Evolutionary conservation across 2,113 vertebrate genomes (phyloP), one percentile per base, ranked within the genome.

Genomic region (Rutilus rutilus): DNA sequence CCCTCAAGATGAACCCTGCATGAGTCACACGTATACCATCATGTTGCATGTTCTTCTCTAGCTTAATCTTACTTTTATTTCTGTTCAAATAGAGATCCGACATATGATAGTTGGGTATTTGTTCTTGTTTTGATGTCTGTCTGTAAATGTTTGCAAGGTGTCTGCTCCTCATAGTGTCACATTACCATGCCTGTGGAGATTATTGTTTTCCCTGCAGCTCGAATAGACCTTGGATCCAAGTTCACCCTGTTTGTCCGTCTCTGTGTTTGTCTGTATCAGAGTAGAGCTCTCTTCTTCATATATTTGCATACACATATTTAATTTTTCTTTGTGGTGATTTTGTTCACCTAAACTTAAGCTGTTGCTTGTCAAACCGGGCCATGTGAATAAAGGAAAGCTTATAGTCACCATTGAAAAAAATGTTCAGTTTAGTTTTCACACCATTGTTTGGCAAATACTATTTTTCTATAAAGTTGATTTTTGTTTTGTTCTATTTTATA

Each of bases 1-100:
- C 78, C 15, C 74, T 71, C 14, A 57, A 47, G 45, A 76, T 50
- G 50, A 89, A 71, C 75, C 88, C 78, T 92, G 92, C 91, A 93
- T 83, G 84, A 30, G 65, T 74, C 47, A 17, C 57, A 62, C 85
- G 17, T 52, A 45, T 54, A 17, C 77, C 15, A 17, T 85, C 82
- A 62, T 85, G 65, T 82, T 84, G 86, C 75, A 87, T 87, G 86
- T 86, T 85, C 59, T 52, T 23, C 17, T 50, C 6, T 39, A 36
- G n/a, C 25, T 65, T 79, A 87, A 89, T 87, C 86, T 88, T 42
- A 86, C 30, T 82, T 21, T 67, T 77, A 2, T 30, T 74, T 50
- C 17, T 30, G 65, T 78, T 15, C 7, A 52, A 21, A 75, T 85
- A 67, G 42, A 76, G 45, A 42, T n/a, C 52, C 25, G 78, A 27